Conservation (phyloP, 2,113 vertebrate genomes). For the Salvelinus namaycush region DNA sequence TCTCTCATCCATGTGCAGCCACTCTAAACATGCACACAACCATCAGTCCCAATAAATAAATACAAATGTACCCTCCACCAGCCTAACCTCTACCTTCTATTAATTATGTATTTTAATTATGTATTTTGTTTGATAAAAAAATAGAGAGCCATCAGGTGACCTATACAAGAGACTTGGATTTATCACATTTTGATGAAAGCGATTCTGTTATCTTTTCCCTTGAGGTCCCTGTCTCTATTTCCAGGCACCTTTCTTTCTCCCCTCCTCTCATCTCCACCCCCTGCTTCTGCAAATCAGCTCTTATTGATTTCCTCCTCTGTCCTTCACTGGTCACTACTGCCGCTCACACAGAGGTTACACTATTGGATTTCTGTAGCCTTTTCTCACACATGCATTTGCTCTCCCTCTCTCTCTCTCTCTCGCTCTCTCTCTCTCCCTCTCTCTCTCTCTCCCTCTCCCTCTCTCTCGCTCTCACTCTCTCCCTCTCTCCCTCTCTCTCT, state of each 20-base stretch:
- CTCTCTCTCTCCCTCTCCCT: too few relatives aligned
- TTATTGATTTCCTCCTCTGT: slow-evolving; percentile 79
- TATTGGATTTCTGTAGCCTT: slow-evolving; percentile 73
- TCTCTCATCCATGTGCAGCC: background rate
- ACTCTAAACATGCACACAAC: background rate
- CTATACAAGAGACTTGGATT: background rate
- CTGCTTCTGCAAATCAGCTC: slow-evolving; percentile 74
- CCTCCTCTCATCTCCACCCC: background rate
- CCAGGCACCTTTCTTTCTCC: slow-evolving; percentile 10
- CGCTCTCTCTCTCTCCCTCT: too few relatives aligned
- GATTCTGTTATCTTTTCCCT: background rate
- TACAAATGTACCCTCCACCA: background rate
- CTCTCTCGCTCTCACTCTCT: too few relatives aligned
- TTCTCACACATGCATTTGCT: slow-evolving; percentile 26
- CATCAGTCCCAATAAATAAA: background rate
- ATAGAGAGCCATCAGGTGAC: background rate
- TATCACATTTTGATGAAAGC: background rate
- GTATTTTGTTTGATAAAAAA: background rate
- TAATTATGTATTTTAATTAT: background rate
- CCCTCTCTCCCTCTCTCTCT: too few relatives aligned
- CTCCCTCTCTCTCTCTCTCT: slow-evolving; percentile 12
- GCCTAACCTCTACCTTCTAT: too few relatives aligned
- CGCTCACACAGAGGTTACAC: slow-evolving; percentile 75
- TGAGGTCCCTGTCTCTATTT: slow-evolving; percentile 2
- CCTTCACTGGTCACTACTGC: slow-evolving; percentile 74